Evolutionary conservation across 2,797 vertebrate species (phyloP).

Genomic region (Nannoperca obscura): DNA sequence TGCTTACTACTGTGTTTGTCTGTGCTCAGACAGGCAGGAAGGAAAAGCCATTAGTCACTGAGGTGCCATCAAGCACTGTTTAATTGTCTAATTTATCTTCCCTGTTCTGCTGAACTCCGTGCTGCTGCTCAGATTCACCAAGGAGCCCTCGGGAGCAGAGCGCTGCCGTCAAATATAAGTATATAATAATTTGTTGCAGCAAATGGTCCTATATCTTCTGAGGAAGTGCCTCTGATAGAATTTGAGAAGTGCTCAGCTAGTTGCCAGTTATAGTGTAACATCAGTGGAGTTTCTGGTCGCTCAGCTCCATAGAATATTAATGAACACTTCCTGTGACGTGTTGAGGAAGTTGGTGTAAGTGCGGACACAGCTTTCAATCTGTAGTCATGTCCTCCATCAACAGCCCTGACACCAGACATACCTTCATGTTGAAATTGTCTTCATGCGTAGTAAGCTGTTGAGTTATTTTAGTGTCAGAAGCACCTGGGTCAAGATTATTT

Average conservation of each 20-base stretch:
- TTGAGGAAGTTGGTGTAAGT: conserved; percentile 19
- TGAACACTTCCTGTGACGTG: conserved; percentile 23
- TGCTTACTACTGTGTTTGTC: conserved; percentile 69
- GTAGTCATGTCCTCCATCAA: neutral
- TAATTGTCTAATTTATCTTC: conserved; percentile 85
- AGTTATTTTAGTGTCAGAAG: no score
- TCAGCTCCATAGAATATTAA: conserved; percentile 29
- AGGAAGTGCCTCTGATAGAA: conserved; percentile 1
- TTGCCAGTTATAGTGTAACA: neutral
- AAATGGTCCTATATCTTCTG: conserved; percentile 26
- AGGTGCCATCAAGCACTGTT: conserved; percentile 76
- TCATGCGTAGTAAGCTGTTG: no score
- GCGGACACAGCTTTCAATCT: neutral
- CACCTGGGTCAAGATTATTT: no score
- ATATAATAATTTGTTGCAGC: conserved; percentile 36
- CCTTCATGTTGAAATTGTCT: neutral
- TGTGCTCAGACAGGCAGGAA: conserved; percentile 70
- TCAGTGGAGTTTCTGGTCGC: conserved; percentile 10
- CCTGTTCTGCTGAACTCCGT: conserved; percentile 49
- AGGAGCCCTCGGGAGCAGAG: conserved; percentile 34
- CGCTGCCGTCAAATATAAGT: conserved; percentile 40
- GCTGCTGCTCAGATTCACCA: conserved; percentile 33
- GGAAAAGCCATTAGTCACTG: conserved; percentile 78
- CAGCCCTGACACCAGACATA: neutral
- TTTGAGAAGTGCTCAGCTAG: conserved; percentile 11